These are phyloP conservation scores for Rattus norvegicus DNA, from an alignment of 2,113 vertebrate genomes.

Conservation along the genomic window GRCr8 NC_086021.1:90090001-90090500, in stretches of 20 bases:
- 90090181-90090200: constrained; percentile 85
- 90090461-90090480: background rate
- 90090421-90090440: background rate
- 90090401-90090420: constrained; percentile 62
- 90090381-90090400: constrained; percentile 51
- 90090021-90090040: constrained; percentile 90
- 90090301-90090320: constrained; percentile 66
- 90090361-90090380: constrained; percentile 58
- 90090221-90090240: constrained; percentile 77
- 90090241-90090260: constrained; percentile 78
- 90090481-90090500: background rate
- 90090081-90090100: constrained; percentile 85
- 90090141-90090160: constrained; percentile 86
- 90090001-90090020: constrained; percentile 76
- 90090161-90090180: constrained; percentile 87
- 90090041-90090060: constrained; percentile 93
- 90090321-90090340: constrained; percentile 30
- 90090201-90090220: background rate
- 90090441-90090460: background rate
- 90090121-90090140: constrained; percentile 80
- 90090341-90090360: background rate
- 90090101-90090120: constrained; percentile 71
- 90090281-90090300: constrained; percentile 72
- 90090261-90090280: constrained; percentile 77
- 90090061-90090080: constrained; percentile 90